These are phyloP conservation scores for Diarsia dahlii DNA, from an alignment of 2,888 invertebrate genomes.

Conservation along the genomic window DNA sequence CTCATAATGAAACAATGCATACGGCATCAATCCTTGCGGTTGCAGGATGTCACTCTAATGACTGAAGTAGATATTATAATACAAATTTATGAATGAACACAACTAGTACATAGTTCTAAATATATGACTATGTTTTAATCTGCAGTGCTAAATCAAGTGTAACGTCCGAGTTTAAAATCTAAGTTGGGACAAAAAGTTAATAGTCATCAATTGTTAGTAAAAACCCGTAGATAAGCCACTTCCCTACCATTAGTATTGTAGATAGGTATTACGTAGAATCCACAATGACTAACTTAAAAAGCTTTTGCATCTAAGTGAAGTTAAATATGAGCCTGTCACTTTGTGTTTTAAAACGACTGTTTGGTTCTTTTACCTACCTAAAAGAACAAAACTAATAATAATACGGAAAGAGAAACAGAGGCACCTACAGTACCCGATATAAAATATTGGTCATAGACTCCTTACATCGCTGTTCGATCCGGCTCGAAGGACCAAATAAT, in stretches of 20 bases:
- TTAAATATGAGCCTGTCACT: not conserved
- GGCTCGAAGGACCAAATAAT: not conserved
- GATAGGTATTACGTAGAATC: constrained; percentile 24
- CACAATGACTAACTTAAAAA: constrained; percentile 34
- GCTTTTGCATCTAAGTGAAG: constrained; percentile 14
- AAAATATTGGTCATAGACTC: not conserved
- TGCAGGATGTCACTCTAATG: not conserved
- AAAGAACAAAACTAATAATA: not conserved
- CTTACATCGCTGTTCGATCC: not conserved
- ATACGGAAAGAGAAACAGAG: not conserved
- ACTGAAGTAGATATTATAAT: not conserved
- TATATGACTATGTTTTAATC: not conserved
- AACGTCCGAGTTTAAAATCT: constrained; percentile 6
- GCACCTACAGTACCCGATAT: not conserved
- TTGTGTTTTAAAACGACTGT: not conserved
- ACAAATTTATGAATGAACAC: not conserved
- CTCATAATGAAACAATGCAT: not conserved
- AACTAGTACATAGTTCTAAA: not conserved
- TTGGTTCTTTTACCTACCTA: not conserved
- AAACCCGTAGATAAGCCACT: constrained; percentile 48
- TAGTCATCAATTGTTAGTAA: constrained; percentile 42
- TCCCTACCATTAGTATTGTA: constrained; percentile 25
- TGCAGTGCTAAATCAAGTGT: not conserved
- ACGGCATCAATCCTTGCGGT: not conserved
- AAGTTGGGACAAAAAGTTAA: not conserved